Base-by-base conservation (phyloP, 2,888 invertebrate genomes). In the Drosophila paramelanica region DNA sequence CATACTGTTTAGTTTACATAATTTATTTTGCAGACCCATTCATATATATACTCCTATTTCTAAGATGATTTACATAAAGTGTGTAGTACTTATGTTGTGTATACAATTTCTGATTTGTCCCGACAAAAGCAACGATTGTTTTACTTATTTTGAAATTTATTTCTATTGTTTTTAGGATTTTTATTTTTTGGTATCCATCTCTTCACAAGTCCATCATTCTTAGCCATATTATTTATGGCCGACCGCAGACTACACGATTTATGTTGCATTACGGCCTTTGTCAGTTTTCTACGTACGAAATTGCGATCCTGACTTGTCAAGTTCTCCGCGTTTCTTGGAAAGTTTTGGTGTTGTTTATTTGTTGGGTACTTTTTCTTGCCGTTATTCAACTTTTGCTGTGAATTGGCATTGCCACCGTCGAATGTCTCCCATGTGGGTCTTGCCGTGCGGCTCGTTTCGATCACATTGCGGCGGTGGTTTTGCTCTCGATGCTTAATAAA, bases 11-110 rank as follows among this genome's bases (percentile, higher is more conserved):
- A 88, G 89, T 79, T 82, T 89, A 84, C 60, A 76, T 76, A 74
- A 74, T 86, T 86, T 87, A 82, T 77, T 89, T 83, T 69, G 51
- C 86, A 67, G 66, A 73, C 68, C 73, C 72, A 70, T 84, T 83
- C 87, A 76, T 64, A 71, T 64, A 71, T 81, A 81, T 89, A 85
- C 73, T 75, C 72, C 57, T 89, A 86, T 47, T 71, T 66, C 45
- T 86, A 89, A 88, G 87, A 68, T 73, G 77, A 86, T 73, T 89
- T 88, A 70, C 59, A 88, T 88, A 78, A 74, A 89, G 59, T 75
- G 88, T 82, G 82, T 89, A 82, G 89, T 82, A 82, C 75, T 76
- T 76, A 88, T 82, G 79, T 88, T 89, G 86, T 88, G 88, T 88
- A 82, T 84, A 88, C 79, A 85, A 85, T 78, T 74, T 81, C 85